Evolutionary conservation across 2,888 invertebrate genomes (phyloP), one percentile per base, ranked within the genome.

Genomic region (Campoletis raptor): DNA sequence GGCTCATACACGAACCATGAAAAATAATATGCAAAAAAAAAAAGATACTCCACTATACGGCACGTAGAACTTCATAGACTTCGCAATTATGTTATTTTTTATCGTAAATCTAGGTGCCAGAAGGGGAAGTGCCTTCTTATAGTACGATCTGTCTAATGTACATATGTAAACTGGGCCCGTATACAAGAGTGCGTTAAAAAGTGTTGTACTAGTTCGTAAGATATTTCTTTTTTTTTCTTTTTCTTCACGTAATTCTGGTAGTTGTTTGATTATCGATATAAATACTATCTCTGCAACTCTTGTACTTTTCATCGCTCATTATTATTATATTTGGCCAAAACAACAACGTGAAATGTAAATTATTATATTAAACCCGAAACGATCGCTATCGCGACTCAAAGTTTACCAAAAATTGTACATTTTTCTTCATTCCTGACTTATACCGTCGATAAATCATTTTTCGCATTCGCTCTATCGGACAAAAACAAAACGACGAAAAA

Each of bases 51-150:
- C 10, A 70, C 61, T 45, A 73, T 69, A 54, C 73, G 79, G 70
- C 24, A 70, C 57, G 48, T 67, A 2, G 74, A 45, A 81, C 72
- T 85, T 78, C 54, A 76, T 77, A 76, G 64, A 77, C 48, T 48
- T 18, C 73, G 66, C 72, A 73, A 72, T 78, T 73, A 57, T 66
- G 80, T 85, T 67, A 52, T 18, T 64, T 74, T 40, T 61, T 79
- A 85, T 82, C 78, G 82, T 82, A 61, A 79, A 82, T 85, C 61
- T 54, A 82, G 85, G 78, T 82, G 85, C 82, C 79, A 85, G 85
- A 85, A 85, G 85, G 85, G 79, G 85, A 85, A 85, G 85, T 85
- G 85, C 85, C 82, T 85, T 85, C 85, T 82, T 82, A 82, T 74
- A 85, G 85, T 85, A 82, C 78, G 78, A 85, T 81, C 66, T 79